Conservation (phyloP, 2,888 invertebrate species). For the Lacanobia wlatinum region DNA sequence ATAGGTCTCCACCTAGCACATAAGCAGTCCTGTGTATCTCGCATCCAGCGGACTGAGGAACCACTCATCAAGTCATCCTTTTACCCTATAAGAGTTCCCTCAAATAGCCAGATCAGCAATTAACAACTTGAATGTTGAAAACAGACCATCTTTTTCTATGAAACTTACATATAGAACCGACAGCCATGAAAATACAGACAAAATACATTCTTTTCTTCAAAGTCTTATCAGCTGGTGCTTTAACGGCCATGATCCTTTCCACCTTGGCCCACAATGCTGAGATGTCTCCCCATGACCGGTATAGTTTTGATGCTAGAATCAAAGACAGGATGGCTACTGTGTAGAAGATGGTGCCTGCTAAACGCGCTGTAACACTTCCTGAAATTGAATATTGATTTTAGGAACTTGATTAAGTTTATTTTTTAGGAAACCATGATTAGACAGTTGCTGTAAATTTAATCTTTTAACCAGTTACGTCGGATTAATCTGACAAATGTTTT, state of each 20-base stretch:
- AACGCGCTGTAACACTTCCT: conserved; percentile 79
- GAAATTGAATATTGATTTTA: conserved; percentile 22
- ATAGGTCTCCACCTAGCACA: too few species aligned
- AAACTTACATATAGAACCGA: conserved; percentile 72
- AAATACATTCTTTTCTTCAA: conserved; percentile 72
- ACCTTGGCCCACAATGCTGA: conserved; percentile 73
- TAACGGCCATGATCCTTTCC: conserved; percentile 69
- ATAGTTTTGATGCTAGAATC: conserved; percentile 74
- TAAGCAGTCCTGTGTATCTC: too few species aligned
- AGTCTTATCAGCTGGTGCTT: conserved; percentile 69
- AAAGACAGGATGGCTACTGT: conserved; percentile 75
- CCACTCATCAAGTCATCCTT: too few species aligned
- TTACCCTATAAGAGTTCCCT: too few species aligned
- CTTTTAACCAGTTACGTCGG: too few species aligned
- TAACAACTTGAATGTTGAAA: background rate
- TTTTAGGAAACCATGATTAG: too few species aligned
- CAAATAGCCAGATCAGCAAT: too few species aligned
- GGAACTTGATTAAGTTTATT: background rate
- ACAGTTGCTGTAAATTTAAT: background rate
- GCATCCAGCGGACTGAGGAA: too few species aligned
- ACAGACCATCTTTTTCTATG: background rate
- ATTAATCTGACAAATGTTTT: too few species aligned
- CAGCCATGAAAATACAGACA: conserved; percentile 64
- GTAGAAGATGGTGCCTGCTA: conserved; percentile 83
- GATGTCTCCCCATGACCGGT: conserved; percentile 70